Percentiles rank a stretch among this genome's conserved stretches.
phyloP scores from a whole-genome alignment of 2,888 invertebrate species.

The Protula sp. region DNA sequence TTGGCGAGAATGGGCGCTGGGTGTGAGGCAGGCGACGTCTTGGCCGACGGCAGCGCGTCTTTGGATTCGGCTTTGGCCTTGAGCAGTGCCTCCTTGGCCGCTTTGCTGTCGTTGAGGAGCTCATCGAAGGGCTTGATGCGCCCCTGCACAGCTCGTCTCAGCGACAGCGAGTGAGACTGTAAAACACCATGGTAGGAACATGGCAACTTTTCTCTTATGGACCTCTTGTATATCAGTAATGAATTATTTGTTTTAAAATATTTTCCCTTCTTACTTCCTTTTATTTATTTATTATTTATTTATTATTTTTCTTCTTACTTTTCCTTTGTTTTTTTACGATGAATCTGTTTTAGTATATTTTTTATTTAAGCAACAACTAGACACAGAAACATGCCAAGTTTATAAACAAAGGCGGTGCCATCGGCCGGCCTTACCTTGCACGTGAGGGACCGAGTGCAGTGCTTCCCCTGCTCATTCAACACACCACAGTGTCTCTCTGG shows the following conservation, averaged over 20 bases:
- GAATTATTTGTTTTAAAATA: no score
- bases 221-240: no score
- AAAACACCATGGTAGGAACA: conserved; percentile 3
- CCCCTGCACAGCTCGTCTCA: conserved; percentile 67
- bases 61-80: conserved; percentile 34
- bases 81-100: conserved; percentile 25
- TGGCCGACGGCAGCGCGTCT: background rate
- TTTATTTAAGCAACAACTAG: no score
- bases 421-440: conserved; percentile 58
- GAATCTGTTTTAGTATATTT: no score
- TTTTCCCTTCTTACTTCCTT: no score
- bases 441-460: conserved; percentile 75
- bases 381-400: no score
- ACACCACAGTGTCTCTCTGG: conserved; percentile 81
- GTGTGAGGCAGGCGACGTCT: background rate
- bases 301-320: no score
- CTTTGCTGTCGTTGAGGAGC: conserved; percentile 68
- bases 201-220: no score
- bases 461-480: conserved; percentile 63
- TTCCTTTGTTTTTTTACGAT: no score
- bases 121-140: conserved; percentile 71
- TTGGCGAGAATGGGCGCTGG: no score
- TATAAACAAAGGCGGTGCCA: no score
- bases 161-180: conserved; percentile 62
- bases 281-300: no score